Evolutionary conservation across 2,888 invertebrate genomes (phyloP), one percentile per base, ranked within the genome.

Genomic region (Nymphalis polychloros): DNA sequence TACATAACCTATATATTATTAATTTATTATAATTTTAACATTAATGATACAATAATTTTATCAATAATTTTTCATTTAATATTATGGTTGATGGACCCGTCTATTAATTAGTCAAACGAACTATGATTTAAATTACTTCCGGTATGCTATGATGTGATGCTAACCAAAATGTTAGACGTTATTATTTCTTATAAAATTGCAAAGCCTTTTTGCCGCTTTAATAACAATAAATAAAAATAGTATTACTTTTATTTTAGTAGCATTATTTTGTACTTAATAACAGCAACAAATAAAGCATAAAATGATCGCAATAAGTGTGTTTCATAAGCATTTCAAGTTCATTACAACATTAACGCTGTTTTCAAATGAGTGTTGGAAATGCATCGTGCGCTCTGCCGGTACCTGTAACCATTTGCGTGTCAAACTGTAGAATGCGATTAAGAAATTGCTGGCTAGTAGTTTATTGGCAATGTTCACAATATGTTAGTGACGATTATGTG

Each of bases 381-480:
- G 72, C 71, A 76, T 77, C 74, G 69, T 73, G 75, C 63, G 70
- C 70, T 71, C 68, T 66, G 59, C n/a, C 57, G 20, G 68, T 74
- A 69, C 52, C 31, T 67, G 63, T 27, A 71, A 73, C 72, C 73
- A 72, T 72, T 76, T 67, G 76, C 74, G 73, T 74, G 75, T 71
- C 60, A 61, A 66, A 65, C 63, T 68, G 62, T 69, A 72, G 68
- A 71, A 74, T 68, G 77, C 70, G 76, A 79, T 84, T 83, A 80
- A 74, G 83, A 79, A 84, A 72, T 63, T 49, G 63, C 64, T 63
- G 67, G 83, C 77, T 69, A 72, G 74, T 67, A 74, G 76, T 81
- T 76, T 81, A 80, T 79, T 80, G 78, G 78, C 76, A 78, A 76
- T 66, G 72, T 72, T 72, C 72, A 78, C 77, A 78, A 78, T 77